phyloP scores from a whole-genome alignment of 2,888 invertebrate genomes.

The Philaethria dido region DNA sequence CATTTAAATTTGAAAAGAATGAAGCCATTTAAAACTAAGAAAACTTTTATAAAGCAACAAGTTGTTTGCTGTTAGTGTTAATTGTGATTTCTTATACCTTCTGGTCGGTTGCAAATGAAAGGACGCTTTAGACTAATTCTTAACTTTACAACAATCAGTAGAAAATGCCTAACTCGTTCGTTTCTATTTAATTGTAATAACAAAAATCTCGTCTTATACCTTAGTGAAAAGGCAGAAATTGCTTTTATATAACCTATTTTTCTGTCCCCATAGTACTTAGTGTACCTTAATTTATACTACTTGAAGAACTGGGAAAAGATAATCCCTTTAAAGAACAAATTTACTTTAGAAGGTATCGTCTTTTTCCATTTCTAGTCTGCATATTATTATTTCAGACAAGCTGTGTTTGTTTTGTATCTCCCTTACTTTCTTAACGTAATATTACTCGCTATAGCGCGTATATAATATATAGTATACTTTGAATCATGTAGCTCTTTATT shows the following conservation, averaged over 20 bases:
- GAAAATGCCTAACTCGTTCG: background rate
- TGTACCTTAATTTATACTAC: background rate
- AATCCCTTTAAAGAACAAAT: background rate
- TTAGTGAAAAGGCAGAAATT: background rate
- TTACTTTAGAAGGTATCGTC: no score
- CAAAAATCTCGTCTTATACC: background rate
- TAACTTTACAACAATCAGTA: background rate
- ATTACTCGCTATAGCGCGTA: no score
- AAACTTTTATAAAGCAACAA: background rate
- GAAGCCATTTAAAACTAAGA: background rate
- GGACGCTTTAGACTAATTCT: background rate
- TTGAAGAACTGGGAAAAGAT: background rate
- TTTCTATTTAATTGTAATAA: background rate
- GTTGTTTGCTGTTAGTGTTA: background rate
- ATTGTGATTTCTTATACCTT: background rate
- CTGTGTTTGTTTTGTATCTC: no score
- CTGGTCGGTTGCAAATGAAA: background rate
- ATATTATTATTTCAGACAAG: no score
- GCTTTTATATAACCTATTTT: background rate
- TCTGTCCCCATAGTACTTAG: background rate
- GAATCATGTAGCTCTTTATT: no score
- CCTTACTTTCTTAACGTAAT: no score
- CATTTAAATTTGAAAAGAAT: background rate
- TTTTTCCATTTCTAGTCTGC: background rate
- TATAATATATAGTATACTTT: no score